phyloP scores from a whole-genome alignment of 1,140 invertebrate genomes.

The Thalassaphorura encarpata region DNA sequence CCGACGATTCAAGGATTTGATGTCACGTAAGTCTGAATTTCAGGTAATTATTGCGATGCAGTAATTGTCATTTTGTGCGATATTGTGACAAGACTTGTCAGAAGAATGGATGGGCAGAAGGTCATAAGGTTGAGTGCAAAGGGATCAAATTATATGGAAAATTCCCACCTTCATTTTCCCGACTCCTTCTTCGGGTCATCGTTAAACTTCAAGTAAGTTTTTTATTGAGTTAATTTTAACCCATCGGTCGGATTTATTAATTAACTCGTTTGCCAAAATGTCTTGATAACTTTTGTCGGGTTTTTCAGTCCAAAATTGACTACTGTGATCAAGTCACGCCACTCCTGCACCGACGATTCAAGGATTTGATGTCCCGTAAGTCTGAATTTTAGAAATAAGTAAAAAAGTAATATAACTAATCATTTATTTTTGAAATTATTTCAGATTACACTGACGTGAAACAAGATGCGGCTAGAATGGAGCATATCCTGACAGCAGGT shows the following conservation, averaged over 20 bases:
- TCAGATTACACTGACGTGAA: conserved; percentile 69
- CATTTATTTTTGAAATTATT: too few species aligned
- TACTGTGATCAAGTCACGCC: background rate
- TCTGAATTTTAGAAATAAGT: conserved; percentile 27
- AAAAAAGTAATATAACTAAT: background rate
- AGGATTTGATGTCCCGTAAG: conserved; percentile 77
- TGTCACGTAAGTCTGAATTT: background rate
- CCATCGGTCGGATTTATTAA: background rate
- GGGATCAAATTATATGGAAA: conserved; percentile 55
- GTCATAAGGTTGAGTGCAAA: conserved; percentile 63
- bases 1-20: background rate
- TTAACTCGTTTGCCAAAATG: too few species aligned
- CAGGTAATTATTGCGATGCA: conserved; percentile 17
- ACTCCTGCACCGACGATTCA: conserved; percentile 54
- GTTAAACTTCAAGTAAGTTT: conserved; percentile 46
- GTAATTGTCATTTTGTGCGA: conserved; percentile 42
- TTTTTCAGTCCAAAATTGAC: background rate
- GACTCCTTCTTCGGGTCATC: conserved; percentile 60
- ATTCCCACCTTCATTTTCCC: conserved; percentile 56
- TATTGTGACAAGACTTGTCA: conserved; percentile 68
- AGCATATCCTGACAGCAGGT: conserved; percentile 59
- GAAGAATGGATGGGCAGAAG: conserved; percentile 55
- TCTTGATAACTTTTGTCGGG: background rate
- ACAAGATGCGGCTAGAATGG: conserved; percentile 55
- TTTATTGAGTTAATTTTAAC: conserved; percentile 2